These are phyloP conservation scores for Lamproptera curius DNA, from an alignment of 2,888 invertebrate genomes.

Conservation along the genomic window DNA sequence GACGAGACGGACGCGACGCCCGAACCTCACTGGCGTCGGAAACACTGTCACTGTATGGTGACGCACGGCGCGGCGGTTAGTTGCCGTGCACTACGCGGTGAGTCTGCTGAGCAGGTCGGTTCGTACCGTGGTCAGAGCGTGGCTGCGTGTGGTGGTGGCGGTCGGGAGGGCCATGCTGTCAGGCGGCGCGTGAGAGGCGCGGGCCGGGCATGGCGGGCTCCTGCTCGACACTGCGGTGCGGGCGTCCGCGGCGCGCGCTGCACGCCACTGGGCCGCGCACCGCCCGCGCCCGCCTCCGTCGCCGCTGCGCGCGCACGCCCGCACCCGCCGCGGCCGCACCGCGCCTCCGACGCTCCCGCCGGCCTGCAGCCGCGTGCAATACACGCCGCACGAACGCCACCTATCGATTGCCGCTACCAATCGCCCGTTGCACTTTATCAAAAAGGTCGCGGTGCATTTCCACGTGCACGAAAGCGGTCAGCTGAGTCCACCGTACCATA, in stretches of 20 bases:
- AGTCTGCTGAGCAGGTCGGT: constrained; percentile 19
- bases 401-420: constrained; percentile 45
- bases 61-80: constrained; percentile 27
- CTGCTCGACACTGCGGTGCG: constrained; percentile 76
- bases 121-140: constrained; percentile 78
- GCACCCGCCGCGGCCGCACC: constrained; percentile 33
- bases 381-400: constrained; percentile 46
- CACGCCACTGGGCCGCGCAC: constrained; percentile 74
- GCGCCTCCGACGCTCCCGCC: constrained; percentile 41
- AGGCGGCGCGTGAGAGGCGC: constrained; percentile 76
- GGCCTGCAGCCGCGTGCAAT: constrained; percentile 42
- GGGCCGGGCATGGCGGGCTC: constrained; percentile 76
- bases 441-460: constrained; percentile 27
- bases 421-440: constrained; percentile 37
- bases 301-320: constrained; percentile 56
- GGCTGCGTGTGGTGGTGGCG: constrained; percentile 77
- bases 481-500: constrained; percentile 5
- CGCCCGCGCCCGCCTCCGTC: constrained; percentile 55
- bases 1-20: constrained; percentile 57
- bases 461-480: constrained; percentile 6
- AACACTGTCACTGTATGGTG: constrained; percentile 63
- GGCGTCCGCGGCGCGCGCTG: constrained; percentile 76
- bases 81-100: constrained; percentile 13
- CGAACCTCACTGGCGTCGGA: constrained; percentile 52
- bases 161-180: constrained; percentile 76